Evolutionary conservation across 2,113 vertebrate genomes (phyloP), one percentile per base, ranked within the genome.

Genomic region (Poicephalus gulielmi): DNA sequence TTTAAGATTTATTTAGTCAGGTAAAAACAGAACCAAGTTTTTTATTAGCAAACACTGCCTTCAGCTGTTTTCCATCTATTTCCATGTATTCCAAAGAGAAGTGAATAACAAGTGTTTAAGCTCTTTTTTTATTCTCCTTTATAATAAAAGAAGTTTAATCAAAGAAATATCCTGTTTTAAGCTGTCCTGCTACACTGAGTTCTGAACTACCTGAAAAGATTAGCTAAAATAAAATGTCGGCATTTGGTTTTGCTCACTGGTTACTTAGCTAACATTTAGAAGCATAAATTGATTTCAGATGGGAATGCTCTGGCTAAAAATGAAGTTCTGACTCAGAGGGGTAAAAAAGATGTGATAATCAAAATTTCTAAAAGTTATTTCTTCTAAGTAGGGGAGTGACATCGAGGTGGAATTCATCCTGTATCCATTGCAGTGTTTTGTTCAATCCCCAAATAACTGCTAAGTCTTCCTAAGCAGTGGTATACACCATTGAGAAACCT

Each of bases 231-330:
- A 83, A 91, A 95, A 93, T 85, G n/a, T 79, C 90, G 91, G 57
- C 55, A 57, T 80, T 95, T 84, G 41, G 6, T 63, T 94, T 92
- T 83, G 22, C 68, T 91, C 53, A 33, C 31, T 76, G 53, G 59
- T 73, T 95, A 53, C 89, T 76, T 76, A 87, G 74, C 31, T 73
- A 85, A 80, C 25, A 80, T 77, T 90, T 90, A 85, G 46, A 53
- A 94, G 30, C 43, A 85, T 73, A 77, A 91, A 96, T 73, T 90
- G 8, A 35, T 53, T 96, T 91, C 94, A 94, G 28, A 90, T 74
- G 83, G 31, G 79, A 90, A 90, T 53, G n/a, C 47, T 73, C 82
- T 93, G 87, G 87, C 90, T 90, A 49, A 79, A 91, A 95, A 90
- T 70, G 15, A 44, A 91, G 37, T 60, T 88, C 63, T 95, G 70